phyloP scores from a whole-genome alignment of 2,113 vertebrate species.

The Calidris pugnax region DNA sequence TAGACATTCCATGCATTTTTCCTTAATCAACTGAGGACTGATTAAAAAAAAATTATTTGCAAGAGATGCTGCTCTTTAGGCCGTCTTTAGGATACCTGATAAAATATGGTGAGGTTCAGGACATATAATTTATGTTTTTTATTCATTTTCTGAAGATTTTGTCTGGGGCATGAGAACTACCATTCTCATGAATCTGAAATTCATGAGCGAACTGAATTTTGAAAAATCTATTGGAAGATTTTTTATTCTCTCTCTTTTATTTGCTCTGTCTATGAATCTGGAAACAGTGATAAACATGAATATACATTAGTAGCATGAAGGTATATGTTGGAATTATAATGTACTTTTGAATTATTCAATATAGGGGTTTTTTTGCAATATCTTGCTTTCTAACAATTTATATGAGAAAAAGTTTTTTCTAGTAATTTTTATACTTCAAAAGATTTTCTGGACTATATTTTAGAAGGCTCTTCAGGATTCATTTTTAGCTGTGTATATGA shows the following conservation, averaged over 20 bases:
- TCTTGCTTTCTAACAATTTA: background rate
- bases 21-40: background rate
- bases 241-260: background rate
- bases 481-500: background rate
- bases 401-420: background rate
- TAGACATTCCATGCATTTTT: background rate
- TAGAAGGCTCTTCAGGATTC: background rate
- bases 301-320: background rate
- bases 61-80: background rate
- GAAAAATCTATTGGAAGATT: background rate
- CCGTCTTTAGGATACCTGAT: background rate
- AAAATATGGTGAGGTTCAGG: background rate
- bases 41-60: background rate
- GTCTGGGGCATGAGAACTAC: background rate
- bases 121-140: background rate
- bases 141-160: background rate
- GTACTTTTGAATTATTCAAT: background rate
- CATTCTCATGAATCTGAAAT: background rate
- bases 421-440: background rate
- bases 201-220: background rate
- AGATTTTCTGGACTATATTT: background rate
- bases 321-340: background rate
- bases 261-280: background rate
- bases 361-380: accelerated
- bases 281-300: background rate